phyloP scores from a whole-genome alignment of 2,113 vertebrate genomes.

The Gasterosteus nipponicus region DNA sequence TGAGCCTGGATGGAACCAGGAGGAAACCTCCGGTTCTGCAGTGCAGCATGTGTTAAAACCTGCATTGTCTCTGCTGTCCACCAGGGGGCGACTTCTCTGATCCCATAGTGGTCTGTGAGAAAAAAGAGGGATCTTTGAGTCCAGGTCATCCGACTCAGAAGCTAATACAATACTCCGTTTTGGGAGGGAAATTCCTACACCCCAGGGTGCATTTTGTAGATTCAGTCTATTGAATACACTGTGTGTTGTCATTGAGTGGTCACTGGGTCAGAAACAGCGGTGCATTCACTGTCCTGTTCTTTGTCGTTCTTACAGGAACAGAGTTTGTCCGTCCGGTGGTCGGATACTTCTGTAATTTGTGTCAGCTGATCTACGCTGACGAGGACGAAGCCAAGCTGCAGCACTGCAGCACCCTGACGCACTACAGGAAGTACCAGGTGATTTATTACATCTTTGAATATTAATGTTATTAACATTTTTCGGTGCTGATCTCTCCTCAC shows the following conservation, averaged over 20 bases:
- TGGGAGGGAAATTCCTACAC: too few species aligned
- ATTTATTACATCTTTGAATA: too few species aligned
- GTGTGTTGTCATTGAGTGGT: background rate
- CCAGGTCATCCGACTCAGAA: too few species aligned
- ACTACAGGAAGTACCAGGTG: conserved; percentile 76
- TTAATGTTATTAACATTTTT: too few species aligned
- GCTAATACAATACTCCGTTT: too few species aligned
- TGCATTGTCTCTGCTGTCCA: too few species aligned
- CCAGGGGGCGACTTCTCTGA: too few species aligned
- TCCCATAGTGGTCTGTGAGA: too few species aligned
- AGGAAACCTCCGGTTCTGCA: too few species aligned
- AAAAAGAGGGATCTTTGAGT: too few species aligned
- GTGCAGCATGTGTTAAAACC: too few species aligned
- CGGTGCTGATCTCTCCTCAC: background rate
- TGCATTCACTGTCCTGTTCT: background rate
- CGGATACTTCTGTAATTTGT: conserved; percentile 79
- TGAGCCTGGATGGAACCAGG: background rate
- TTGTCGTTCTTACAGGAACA: conserved; percentile 47
- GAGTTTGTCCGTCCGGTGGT: conserved; percentile 80
- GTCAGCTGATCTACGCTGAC: conserved; percentile 76
- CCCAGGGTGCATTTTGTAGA: background rate
- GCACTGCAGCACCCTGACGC: conserved; percentile 77
- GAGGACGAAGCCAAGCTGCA: conserved; percentile 80
- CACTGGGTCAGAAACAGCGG: background rate
- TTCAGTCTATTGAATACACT: background rate